phyloP scores from a whole-genome alignment of 2,888 invertebrate species.

The Teleogryllus oceanicus region DNA sequence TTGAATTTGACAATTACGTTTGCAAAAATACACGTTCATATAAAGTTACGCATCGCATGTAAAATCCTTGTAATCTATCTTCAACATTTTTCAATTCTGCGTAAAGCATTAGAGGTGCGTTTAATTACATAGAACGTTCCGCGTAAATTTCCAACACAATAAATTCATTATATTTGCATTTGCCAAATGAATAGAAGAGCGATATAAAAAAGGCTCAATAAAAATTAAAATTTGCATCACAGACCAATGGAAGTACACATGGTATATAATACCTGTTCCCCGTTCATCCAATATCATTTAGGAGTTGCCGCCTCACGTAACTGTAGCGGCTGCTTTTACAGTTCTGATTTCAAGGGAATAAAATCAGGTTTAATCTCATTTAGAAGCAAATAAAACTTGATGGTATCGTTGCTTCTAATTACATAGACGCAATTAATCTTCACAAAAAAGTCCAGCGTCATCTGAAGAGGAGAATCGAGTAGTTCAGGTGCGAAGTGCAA shows the following conservation, averaged over 20 bases:
- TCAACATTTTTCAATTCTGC: too few relatives aligned
- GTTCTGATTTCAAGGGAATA: constrained; percentile 8
- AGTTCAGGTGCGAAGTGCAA: too few relatives aligned
- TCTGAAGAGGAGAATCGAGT: too few relatives aligned
- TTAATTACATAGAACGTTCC: neutral
- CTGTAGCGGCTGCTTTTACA: neutral
- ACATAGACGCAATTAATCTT: neutral
- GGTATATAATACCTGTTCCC: neutral
- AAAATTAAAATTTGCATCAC: constrained; percentile 11
- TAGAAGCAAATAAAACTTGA: neutral
- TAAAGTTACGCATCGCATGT: too few relatives aligned
- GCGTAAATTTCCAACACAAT: neutral
- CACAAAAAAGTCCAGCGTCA: neutral
- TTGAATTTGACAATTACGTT: too few relatives aligned
- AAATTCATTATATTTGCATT: neutral
- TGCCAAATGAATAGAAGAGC: neutral
- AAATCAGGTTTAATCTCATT: neutral
- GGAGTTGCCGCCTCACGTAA: neutral
- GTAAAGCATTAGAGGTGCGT: neutral
- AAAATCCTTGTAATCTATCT: too few relatives aligned
- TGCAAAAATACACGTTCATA: too few relatives aligned
- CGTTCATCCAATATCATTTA: neutral
- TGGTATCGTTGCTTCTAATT: neutral
- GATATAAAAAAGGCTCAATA: neutral
- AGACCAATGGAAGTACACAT: neutral